Base-by-base conservation (phyloP, 1,140 invertebrate genomes). In the Radopholus similis region DNA sequence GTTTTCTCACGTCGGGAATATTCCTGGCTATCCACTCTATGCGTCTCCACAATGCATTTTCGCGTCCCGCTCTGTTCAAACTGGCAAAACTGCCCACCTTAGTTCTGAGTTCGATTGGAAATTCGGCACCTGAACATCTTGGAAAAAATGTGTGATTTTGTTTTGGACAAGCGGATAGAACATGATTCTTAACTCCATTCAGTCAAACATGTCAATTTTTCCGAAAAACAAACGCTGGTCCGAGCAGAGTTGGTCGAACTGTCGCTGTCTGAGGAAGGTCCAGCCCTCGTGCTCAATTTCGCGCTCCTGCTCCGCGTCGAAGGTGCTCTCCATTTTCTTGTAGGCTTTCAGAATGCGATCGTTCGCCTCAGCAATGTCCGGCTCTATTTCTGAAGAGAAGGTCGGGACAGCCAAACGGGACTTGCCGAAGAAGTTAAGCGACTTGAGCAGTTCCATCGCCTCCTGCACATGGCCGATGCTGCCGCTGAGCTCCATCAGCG, bases 401-500 rank as follows among this genome's bases (percentile, higher is more conserved):
- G 26, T n/a, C 2, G n/a, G 35, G 11, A 49, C 6, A 21, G 18
- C 15, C 18, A 49, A 49, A 49, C 26, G 26, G 26, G 26, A 13
- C 11, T 37, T 15, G 59, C 77, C 74, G 35, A 82, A 76, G 37
- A 81, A 77, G 51, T 77, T 81, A 5, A 75, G 23, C 30, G 38
- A 23, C 38, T 81, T 53, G 26, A 78, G 35, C 23, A 72, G 32
- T 23, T 80, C 47, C 32, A 79, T 54, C 13, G 80, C 74, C 15
- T 71, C 64, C 11, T 82, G 51, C 6, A 82, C 73, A 30, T 66
- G 71, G 15, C 71, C 65, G 18, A 57, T 54, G 9, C 73, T 72
- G 42, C 78, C 78, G 21, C 77, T 72, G 5, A 81, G 47, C 49
- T 80, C 78, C 78, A 80, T 80, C 4, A 80, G 34, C 42, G 69